Evolutionary conservation across 2,797 vertebrate genomes (phyloP).

Genomic region (Galagoides demidoff): DNA sequence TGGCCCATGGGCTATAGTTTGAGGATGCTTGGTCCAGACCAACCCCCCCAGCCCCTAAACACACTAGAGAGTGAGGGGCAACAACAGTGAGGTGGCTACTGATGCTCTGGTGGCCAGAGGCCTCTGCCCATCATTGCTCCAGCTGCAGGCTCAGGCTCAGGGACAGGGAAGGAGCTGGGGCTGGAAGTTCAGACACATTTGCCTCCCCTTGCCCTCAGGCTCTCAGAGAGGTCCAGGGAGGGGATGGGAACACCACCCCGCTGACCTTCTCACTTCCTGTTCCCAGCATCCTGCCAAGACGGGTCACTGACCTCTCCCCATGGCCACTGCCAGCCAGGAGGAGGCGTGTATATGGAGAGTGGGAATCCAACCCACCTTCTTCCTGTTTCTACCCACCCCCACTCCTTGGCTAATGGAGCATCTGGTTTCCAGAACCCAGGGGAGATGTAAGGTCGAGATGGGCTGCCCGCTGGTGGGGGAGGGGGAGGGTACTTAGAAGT

Average conservation of each 20-base stretch:
- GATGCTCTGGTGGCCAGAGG: neutral
- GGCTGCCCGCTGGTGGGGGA: neutral
- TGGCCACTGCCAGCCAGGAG: constrained; percentile 56
- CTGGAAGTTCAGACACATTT: neutral
- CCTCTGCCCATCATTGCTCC: neutral
- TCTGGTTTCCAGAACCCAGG: constrained; percentile 62
- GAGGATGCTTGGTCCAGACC: too few relatives aligned
- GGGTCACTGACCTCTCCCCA: constrained; percentile 68
- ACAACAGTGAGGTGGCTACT: neutral
- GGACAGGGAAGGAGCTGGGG: neutral
- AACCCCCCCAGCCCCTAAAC: too few relatives aligned
- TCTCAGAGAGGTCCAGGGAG: neutral
- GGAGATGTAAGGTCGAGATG: neutral
- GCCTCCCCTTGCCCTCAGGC: neutral
- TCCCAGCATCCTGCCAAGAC: constrained; percentile 75
- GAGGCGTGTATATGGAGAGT: constrained; percentile 9
- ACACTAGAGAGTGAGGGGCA: accelerated
- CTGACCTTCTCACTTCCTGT: constrained; percentile 74
- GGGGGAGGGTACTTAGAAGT: neutral
- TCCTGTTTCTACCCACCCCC: constrained; percentile 50
- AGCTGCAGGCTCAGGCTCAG: neutral
- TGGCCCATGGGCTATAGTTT: too few relatives aligned
- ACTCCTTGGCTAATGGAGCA: neutral
- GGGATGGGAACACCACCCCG: constrained; percentile 47
- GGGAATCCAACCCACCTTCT: constrained; percentile 17